Conservation (phyloP, 2,113 vertebrate species). For the Jacana jacana region DNA sequence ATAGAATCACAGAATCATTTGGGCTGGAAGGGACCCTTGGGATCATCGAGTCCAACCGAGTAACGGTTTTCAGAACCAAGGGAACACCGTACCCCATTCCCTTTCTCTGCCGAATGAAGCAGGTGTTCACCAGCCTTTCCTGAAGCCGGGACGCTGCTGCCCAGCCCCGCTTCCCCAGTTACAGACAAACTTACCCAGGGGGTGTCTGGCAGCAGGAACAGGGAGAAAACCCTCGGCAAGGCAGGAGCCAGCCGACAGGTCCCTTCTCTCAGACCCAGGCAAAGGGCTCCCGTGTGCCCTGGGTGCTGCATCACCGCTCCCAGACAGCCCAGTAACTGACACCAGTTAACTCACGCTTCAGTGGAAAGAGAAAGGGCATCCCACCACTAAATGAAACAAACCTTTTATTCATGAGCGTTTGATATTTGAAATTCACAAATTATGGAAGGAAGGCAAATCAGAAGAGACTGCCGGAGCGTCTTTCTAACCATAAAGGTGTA, state of each 20-base stretch:
- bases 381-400: slow-evolving; percentile 42
- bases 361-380: slow-evolving; percentile 12
- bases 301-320: fast-evolving
- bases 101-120: background rate
- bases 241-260: background rate
- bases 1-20: too few species aligned
- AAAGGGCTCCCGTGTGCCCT: background rate
- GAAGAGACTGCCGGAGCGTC: slow-evolving; percentile 62
- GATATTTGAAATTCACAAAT: slow-evolving; percentile 28
- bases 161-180: fast-evolving
- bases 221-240: background rate
- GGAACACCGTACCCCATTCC: background rate
- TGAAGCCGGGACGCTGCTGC: background rate
- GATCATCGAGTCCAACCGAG: too few species aligned
- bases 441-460: slow-evolving; percentile 62
- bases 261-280: background rate
- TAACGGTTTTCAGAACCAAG: too few species aligned
- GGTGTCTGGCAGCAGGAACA: background rate
- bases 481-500: slow-evolving; percentile 57
- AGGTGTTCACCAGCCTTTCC: background rate
- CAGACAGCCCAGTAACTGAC: background rate
- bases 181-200: background rate
- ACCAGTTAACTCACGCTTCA: background rate
- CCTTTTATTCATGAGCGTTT: slow-evolving; percentile 57
- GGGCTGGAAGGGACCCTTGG: too few species aligned